Evolutionary conservation across 2,113 vertebrate genomes (phyloP), one percentile per base, ranked within the genome.

Genomic region (Mastomys coucha): DNA sequence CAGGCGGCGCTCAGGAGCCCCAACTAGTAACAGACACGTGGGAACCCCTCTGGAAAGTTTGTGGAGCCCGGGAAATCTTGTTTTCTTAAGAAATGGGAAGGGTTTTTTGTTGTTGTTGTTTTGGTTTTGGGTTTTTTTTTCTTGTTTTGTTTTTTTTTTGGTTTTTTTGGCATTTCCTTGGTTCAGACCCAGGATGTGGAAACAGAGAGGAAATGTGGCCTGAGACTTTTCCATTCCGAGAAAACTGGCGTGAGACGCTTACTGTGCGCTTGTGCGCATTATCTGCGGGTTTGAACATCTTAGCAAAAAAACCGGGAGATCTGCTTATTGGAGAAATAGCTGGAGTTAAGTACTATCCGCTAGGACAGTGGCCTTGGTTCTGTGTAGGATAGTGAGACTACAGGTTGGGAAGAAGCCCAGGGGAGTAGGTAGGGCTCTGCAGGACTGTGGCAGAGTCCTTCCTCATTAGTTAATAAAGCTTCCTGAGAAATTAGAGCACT

Each of bases 311-410:
- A n/a, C n/a, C 8, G 11, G 33, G 88, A 95, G 72, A 51, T 67
- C 49, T 94, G 89, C 58, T 93, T 78, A 31, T 36, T 65, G 36
- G 51, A 67, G 78, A 94, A 93, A 77, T 65, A 60, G 53, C 93
- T 73, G 20, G 31, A 73, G 53, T 49, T 73, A 75, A 72, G 51
- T 26, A 5, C 88, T 20, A 0, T 70, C 2, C 77, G 67, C 67
- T 88, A 60, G 20, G 72, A 53, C 69, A 31, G 56, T 77, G 65
- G 24, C 17, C 33, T 80, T 45, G 49, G 80, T n/a, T 39, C 45
- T 60, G 26, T 53, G 78, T 65, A 51, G 45, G 36, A 6, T n/a
- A 26, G 39, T 11, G 56, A 76, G n/a, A 42, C 58, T 53, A 22
- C 60, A 75, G 49, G 16, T 51, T 87, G 51, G 22, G 5, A 19